Percentiles rank a stretch among this genome's conserved stretches.
Evolutionary conservation across 2,888 invertebrate genomes (phyloP).

Genomic region (Augiades crinisus): DNA sequence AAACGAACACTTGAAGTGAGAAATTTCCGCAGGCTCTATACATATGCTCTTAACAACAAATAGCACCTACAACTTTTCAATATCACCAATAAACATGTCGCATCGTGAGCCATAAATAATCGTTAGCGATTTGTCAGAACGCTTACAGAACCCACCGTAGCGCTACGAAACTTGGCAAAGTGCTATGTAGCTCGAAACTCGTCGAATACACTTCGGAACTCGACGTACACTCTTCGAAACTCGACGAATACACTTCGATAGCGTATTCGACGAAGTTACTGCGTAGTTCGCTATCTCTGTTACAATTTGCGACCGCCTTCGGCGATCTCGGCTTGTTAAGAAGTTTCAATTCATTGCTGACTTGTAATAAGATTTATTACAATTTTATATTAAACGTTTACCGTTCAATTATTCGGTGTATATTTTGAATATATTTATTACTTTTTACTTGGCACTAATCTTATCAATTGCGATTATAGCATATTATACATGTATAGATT

Average conservation of each 20-base stretch:
- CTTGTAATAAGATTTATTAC: constrained; percentile 17
- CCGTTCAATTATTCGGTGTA: neutral
- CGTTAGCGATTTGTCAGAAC: neutral
- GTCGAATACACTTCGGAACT: constrained; percentile 15
- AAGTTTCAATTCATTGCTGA: constrained; percentile 39
- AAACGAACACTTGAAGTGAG: neutral
- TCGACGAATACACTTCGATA: constrained; percentile 22
- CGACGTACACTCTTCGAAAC: constrained; percentile 7
- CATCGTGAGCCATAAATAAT: neutral
- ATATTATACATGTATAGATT: too few relatives aligned
- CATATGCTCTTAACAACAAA: neutral
- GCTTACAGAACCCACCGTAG: neutral
- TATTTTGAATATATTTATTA: neutral
- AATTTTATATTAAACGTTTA: neutral
- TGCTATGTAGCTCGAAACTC: constrained; percentile 2
- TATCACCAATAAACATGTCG: neutral
- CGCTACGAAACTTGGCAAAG: constrained; percentile 13
- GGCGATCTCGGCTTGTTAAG: constrained; percentile 49
- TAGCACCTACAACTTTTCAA: neutral
- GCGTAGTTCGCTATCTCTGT: constrained; percentile 37
- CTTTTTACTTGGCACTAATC: neutral
- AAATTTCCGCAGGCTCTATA: neutral
- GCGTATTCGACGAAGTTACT: constrained; percentile 26
- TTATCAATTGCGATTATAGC: too few relatives aligned
- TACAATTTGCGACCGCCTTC: constrained; percentile 45